Base-by-base conservation (phyloP, 2,113 vertebrate species). In the Addax nasomaculatus region DNA sequence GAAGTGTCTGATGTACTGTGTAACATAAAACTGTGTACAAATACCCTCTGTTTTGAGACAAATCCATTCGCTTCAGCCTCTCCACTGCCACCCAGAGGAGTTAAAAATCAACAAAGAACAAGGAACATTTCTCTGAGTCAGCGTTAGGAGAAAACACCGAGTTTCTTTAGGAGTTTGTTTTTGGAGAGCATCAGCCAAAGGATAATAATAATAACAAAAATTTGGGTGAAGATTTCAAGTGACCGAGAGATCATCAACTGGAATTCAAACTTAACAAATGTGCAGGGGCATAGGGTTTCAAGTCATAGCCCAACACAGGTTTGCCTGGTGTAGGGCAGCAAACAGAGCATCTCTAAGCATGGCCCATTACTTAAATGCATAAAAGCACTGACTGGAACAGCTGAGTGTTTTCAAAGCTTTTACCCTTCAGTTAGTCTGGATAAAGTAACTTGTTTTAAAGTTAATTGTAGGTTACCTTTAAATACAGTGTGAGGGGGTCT, bases 381-480 rank as follows among this genome's bases (percentile, higher is more conserved):
- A n/a, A 89, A 92, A 93, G 90, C 87, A 84, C 80, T 89, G 67
- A 92, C 96, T 78, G 80, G 39, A 95, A 92, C 93, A 98, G 96
- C 95, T 97, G 97, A 67, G 30, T 21, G 67, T 96, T 97, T 97
- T 97, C 97, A 97, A 97, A 95, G 94, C 93, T 58, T 89, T 96
- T 95, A 70, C 80, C 80, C 95, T 85, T 96, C 96, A 90, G 89
- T 97, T 93, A 93, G 85, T 90, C 89, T 93, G 86, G 92, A 93
- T 97, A 92, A 95, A 97, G 97, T 81, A 97, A 96, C 89, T 96
- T 70, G 73, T 89, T 97, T 95, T 95, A 93, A 92, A 97, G 96
- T 76, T 97, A 98, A 98, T 98, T 97, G 96, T 88, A 97, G 95
- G 93, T 96, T 98, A 39, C 89, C 92, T 96, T 96, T 97, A 98